Percentiles rank a stretch among this genome's conserved stretches.
These are phyloP conservation scores for Carettochelys insculpta DNA, from an alignment of 2,113 vertebrate species.

Conservation along the genomic window DNA sequence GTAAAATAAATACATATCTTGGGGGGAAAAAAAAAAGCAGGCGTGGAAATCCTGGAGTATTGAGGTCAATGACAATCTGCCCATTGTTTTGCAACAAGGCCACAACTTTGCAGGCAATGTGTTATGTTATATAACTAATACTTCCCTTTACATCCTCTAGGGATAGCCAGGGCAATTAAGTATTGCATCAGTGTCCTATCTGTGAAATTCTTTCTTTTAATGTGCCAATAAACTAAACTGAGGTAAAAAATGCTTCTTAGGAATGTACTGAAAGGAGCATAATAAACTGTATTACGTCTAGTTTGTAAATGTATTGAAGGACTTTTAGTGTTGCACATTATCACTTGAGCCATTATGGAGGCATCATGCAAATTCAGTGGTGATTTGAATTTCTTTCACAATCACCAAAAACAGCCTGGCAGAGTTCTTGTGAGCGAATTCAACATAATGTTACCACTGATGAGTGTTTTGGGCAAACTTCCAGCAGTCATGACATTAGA, in stretches of 20 bases:
- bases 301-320: not conserved
- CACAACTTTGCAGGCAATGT: not conserved
- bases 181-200: not conserved
- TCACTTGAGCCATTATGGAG: not conserved
- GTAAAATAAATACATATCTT: not conserved
- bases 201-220: not conserved
- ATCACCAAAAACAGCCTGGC: slow-evolving; percentile 24
- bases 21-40: too few species aligned
- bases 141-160: not conserved
- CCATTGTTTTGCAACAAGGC: not conserved
- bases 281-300: not conserved
- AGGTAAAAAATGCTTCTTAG: not conserved
- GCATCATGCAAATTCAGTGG: not conserved
- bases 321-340: slow-evolving; percentile 1
- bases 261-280: not conserved
- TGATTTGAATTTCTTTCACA: not conserved
- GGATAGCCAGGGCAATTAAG: not conserved
- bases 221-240: not conserved
- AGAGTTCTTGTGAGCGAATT: slow-evolving; percentile 3
- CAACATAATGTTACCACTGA: not conserved
- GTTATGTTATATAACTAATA: not conserved
- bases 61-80: not conserved
- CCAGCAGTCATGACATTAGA: slow-evolving; percentile 4
- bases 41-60: not conserved
- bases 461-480: slow-evolving; percentile 9